Conservation (phyloP, 1,140 invertebrate genomes). For the Thalassaphorura encarpata region DNA sequence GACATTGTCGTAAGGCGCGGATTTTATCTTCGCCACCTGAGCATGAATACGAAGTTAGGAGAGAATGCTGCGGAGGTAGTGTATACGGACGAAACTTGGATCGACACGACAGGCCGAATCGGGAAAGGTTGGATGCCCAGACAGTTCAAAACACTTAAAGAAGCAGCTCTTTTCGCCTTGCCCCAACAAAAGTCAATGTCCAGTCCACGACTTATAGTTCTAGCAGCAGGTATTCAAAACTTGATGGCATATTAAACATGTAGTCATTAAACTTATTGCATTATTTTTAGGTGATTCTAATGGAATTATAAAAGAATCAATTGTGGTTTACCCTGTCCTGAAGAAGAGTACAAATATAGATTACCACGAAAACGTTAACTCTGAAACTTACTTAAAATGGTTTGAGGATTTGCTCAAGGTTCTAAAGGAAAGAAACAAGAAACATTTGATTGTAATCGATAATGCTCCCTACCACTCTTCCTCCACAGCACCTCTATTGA, state of each 20-base stretch:
- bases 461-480: neutral
- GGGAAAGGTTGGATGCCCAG: neutral
- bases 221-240: neutral
- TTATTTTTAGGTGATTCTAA: no score
- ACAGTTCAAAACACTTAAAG: neutral
- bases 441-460: neutral
- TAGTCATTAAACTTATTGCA: no score
- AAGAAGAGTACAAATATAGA: neutral
- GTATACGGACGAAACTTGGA: neutral
- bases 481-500: neutral
- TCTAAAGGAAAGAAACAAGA: no score
- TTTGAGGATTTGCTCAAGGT: neutral
- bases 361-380: slow-evolving; percentile 1
- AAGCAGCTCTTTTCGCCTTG: neutral
- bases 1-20: no score
- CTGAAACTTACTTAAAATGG: neutral
- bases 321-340: neutral
- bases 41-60: no score
- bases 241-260: no score
- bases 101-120: neutral
- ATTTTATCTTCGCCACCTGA: no score
- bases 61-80: neutral
- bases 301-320: neutral
- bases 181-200: neutral
- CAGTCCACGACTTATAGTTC: neutral